phyloP scores from a whole-genome alignment of 1,140 invertebrate species.

The Babylonia areolata region DNA sequence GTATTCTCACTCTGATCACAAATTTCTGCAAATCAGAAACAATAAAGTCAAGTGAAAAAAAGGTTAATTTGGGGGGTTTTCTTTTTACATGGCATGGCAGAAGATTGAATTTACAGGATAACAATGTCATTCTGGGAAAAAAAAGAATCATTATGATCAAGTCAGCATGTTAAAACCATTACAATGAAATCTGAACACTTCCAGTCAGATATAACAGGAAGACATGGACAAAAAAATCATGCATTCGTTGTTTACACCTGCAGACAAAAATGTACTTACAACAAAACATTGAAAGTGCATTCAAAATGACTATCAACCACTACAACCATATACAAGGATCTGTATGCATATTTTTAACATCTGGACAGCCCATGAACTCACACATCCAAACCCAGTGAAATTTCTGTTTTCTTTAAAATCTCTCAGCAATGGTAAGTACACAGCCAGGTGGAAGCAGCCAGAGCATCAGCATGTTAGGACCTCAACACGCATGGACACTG shows the following conservation, averaged over 20 bases:
- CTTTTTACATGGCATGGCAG: neutral
- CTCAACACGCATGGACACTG: neutral
- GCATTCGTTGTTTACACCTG: conserved; percentile 10
- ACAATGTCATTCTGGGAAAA: neutral
- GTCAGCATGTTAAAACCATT: neutral
- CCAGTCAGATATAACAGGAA: neutral
- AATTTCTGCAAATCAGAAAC: neutral
- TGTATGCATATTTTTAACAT: neutral
- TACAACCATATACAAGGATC: neutral
- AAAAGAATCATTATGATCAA: neutral
- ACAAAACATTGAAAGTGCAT: neutral
- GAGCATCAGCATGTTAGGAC: neutral
- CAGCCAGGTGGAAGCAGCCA: neutral
- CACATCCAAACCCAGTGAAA: neutral
- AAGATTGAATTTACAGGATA: neutral
- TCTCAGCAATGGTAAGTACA: neutral
- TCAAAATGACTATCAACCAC: neutral
- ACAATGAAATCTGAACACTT: neutral
- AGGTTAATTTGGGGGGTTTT: too few relatives aligned
- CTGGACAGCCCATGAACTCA: neutral
- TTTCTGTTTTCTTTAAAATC: neutral
- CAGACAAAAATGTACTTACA: neutral
- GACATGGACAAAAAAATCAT: neutral
- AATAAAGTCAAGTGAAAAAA: neutral
- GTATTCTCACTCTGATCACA: neutral